Evolutionary conservation across 2,113 vertebrate species (phyloP).

Genomic region (Protobothrops mucrosquamatus): DNA sequence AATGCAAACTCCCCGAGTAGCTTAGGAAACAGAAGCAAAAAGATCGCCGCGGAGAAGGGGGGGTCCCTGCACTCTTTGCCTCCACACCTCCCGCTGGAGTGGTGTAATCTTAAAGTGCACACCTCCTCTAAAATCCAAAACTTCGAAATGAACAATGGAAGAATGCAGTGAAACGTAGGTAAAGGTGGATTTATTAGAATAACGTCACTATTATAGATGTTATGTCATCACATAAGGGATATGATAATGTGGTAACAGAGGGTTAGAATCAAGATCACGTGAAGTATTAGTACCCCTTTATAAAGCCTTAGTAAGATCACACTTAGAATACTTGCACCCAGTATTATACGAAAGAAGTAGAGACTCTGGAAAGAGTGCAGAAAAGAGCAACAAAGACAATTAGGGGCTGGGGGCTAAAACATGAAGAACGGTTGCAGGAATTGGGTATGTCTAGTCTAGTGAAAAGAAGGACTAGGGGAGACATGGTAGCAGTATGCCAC

Average conservation of each 20-base stretch:
- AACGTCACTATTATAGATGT: not conserved
- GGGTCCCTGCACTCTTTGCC: not conserved
- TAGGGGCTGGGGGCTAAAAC: not conserved
- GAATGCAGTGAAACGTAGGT: not conserved
- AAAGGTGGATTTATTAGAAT: not conserved
- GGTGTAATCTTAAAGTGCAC: not conserved
- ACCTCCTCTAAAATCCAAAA: not conserved
- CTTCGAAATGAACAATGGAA: not conserved
- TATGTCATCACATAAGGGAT: not conserved
- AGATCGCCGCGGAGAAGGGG: not conserved
- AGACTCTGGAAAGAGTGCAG: not conserved
- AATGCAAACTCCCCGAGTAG: not conserved
- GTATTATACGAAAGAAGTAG: not conserved
- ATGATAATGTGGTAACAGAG: not conserved
- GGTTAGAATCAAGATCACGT: not conserved
- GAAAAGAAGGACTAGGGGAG: too few species aligned
- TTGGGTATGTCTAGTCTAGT: too few species aligned
- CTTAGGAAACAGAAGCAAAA: not conserved
- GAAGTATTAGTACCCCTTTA: not conserved
- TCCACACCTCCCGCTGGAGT: not conserved
- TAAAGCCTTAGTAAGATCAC: not conserved
- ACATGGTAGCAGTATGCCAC: too few species aligned
- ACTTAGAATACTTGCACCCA: not conserved
- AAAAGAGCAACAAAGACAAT: not conserved
- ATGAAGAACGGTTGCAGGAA: not conserved